Base-by-base conservation (phyloP, 2,888 invertebrate species). In the Quadroppia sp. region DNA sequence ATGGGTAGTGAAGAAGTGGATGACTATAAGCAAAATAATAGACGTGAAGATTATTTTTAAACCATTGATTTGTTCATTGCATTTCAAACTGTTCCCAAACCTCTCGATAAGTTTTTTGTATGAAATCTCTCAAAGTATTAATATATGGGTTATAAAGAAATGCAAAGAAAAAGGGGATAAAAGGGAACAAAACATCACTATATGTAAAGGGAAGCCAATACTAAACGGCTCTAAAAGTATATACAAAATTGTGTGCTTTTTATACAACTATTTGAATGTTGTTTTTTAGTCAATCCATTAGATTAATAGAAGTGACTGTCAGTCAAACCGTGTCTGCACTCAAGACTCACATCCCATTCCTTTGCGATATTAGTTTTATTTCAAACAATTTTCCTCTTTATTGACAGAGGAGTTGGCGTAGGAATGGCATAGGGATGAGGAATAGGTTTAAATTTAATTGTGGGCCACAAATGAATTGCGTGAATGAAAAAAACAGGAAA, bases 11-110 rank as follows among this genome's bases (percentile, higher is more conserved):
- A 56, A 23, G 17, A 23, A 56, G 28, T 2, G 23, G 56, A 56
- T 23, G 56, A 56, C n/a, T n/a, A n/a, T n/a, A n/a, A 56, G 56
- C 25, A 3, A 6, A 50, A 56, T 56, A 56, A 56, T 56, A 56
- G 56, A 56, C 56, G 23, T 56, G 25, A 56, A n/a, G 56, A 56
- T 56, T 56, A 56, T 56, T 56, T 9, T 56, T 56, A 56, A 56
- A 25, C 56, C 56, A 56, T 56, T 56, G 56, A 56, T 56, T 4
- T 56, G 56, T 56, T 56, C 56, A 4, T 23, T 45, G 45, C 45
- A 45, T 15, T 45, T 2, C 23, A 23, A 20, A 25, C 28, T 56
- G 7, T 17, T 11, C 11, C 17, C 45, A 17, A 9, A 11, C 9
- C 56, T 25, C 25, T 56, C 56, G 23, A 56, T 56, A 56, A 20